phyloP scores from a whole-genome alignment of 2,888 invertebrate genomes.

The Drepana falcataria region DNA sequence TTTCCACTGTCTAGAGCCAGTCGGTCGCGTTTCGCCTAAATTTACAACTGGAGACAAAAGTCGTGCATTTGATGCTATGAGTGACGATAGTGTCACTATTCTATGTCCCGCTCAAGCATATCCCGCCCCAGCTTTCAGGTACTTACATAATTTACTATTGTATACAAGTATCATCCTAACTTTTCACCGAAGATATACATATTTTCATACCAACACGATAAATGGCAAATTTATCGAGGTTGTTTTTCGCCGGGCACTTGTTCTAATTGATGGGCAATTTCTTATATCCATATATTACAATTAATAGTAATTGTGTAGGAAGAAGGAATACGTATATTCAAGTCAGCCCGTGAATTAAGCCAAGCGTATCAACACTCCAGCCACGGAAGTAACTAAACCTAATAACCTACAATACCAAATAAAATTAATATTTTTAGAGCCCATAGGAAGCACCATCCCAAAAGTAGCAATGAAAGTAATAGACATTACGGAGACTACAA shows the following conservation, averaged over 20 bases:
- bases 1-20: slow-evolving; percentile 76
- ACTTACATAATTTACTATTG: slow-evolving; percentile 16
- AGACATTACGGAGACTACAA: slow-evolving; percentile 59
- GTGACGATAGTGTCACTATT: slow-evolving; percentile 72
- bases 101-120: slow-evolving; percentile 88
- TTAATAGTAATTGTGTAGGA: no score
- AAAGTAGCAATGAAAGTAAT: slow-evolving; percentile 80
- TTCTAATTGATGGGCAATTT: no score
- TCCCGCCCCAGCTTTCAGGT: slow-evolving; percentile 83
- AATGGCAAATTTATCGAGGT: slow-evolving; percentile 14
- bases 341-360: no score
- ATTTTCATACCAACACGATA: slow-evolving; percentile 6
- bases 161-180: no score
- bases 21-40: slow-evolving; percentile 83
- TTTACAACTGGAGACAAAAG: slow-evolving; percentile 81
- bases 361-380: no score
- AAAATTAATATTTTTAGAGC: slow-evolving; percentile 69
- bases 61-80: slow-evolving; percentile 79
- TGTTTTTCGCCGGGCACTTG: no score
- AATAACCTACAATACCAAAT: no score
- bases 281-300: no score
- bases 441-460: slow-evolving; percentile 84
- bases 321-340: no score
- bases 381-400: no score
- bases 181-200: no score